Base-by-base conservation (phyloP, 2,888 invertebrate species). In the Parascotia fuliginaria region DNA sequence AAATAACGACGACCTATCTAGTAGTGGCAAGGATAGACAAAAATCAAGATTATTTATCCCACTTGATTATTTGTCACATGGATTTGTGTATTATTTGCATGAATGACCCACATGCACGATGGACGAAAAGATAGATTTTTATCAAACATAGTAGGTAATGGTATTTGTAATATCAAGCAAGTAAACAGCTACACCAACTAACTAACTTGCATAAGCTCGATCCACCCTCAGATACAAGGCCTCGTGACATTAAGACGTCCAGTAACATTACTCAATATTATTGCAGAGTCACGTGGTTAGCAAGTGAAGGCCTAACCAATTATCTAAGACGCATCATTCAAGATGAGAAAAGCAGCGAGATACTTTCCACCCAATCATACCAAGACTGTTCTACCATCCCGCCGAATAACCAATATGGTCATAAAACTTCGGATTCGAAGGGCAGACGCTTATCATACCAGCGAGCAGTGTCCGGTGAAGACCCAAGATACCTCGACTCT, bases 251-350 rank as follows among this genome's bases (percentile, higher is more conserved):
- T 15, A 16, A 19, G 3, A 22, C 14, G 37, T 31, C 34, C 9
- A n/a, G 11, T 27, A 43, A 13, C 15, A 38, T 22, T 29, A 27
- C 27, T 32, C 12, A 45, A 51, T 37, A 33, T 34, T 5, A 28
- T 79, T 83, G 13, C 77, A 92, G 91, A 65, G 88, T 89, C 0
- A 85, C 90, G 0, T 92, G 91, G 91, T 64, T 91, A 12, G 91
- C 87, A 0, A 92, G 87, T 46, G 91, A 92, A 56, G 84, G 87
- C 0, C 53, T 89, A 4, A 85, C 87, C 0, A 86, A 90, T 48
- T 90, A 89, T 69, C 79, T 90, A 19, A 77, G 84, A 4, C 80
- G 89, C 0, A 67, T 86, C 14, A 85, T 81, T 4, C 88, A 86
- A 65, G 87, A 88, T 12, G 91, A 90, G 45, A 82, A 83, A 14